Conservation (phyloP, 2,113 vertebrate genomes). For the Aldabrachelys gigantea region DNA sequence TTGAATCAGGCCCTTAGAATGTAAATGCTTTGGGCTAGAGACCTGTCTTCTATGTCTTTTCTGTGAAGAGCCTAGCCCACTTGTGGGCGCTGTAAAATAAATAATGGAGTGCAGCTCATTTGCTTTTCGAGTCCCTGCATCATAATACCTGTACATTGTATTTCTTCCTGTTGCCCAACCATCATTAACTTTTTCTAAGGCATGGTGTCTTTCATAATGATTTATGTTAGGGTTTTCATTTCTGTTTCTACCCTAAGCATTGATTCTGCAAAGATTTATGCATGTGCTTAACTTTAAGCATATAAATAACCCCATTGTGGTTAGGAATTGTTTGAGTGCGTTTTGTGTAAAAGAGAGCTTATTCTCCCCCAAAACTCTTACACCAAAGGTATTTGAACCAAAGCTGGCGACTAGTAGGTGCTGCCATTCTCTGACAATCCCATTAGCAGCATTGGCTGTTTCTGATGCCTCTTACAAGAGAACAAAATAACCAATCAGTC, state of each 20-base stretch:
- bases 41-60: neutral
- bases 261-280: neutral
- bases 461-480: neutral
- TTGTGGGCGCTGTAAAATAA: neutral
- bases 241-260: neutral
- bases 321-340: neutral
- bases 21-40: neutral
- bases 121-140: neutral
- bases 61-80: neutral
- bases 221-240: neutral
- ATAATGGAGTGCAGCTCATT: neutral
- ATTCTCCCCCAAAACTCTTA: neutral
- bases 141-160: neutral
- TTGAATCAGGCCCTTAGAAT: neutral
- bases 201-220: accelerated
- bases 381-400: neutral
- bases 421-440: neutral
- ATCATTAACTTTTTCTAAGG: neutral
- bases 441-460: neutral
- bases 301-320: neutral
- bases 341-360: neutral
- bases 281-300: neutral
- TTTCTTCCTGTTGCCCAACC: neutral
- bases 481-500: neutral
- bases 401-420: neutral